These are phyloP conservation scores for Mythimna pallens DNA, from an alignment of 2,888 invertebrate species.

Conservation along the genomic window DNA sequence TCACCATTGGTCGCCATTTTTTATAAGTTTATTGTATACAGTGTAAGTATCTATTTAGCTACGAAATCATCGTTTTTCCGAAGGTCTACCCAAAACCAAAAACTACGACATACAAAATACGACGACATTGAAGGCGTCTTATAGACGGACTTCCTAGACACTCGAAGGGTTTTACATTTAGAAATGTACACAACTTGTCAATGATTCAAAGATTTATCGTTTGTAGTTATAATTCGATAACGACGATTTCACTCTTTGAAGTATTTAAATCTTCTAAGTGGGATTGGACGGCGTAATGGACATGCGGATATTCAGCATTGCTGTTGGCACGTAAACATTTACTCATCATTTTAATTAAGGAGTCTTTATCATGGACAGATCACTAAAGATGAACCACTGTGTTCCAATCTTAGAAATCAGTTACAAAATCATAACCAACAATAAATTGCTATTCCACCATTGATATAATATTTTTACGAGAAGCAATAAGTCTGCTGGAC, in stretches of 20 bases:
- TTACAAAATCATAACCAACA: slow-evolving; percentile 15
- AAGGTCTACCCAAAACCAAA: too few species aligned
- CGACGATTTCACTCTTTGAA: neutral
- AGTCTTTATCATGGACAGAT: neutral
- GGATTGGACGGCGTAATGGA: neutral
- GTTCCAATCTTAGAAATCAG: neutral
- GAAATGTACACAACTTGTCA: neutral
- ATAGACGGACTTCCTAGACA: too few species aligned
- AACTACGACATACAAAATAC: too few species aligned
- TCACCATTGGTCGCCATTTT: too few species aligned
- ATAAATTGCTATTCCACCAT: slow-evolving; percentile 20
- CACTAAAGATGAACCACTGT: neutral
- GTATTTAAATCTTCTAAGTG: neutral
- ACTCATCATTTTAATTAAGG: neutral
- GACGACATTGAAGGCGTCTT: too few species aligned
- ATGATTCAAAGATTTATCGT: neutral
- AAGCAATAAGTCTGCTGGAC: slow-evolving; percentile 24
- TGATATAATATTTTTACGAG: slow-evolving; percentile 42
- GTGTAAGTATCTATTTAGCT: too few species aligned
- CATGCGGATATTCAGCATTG: neutral
- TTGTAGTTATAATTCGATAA: neutral
- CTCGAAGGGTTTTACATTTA: neutral
- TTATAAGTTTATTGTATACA: too few species aligned
- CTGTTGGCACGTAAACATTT: neutral
- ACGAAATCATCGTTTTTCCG: too few species aligned